Percentiles rank a stretch among this genome's conserved stretches.
Evolutionary conservation across 2,888 invertebrate genomes (phyloP).

Genomic region (Balanococcus diminutus): DNA sequence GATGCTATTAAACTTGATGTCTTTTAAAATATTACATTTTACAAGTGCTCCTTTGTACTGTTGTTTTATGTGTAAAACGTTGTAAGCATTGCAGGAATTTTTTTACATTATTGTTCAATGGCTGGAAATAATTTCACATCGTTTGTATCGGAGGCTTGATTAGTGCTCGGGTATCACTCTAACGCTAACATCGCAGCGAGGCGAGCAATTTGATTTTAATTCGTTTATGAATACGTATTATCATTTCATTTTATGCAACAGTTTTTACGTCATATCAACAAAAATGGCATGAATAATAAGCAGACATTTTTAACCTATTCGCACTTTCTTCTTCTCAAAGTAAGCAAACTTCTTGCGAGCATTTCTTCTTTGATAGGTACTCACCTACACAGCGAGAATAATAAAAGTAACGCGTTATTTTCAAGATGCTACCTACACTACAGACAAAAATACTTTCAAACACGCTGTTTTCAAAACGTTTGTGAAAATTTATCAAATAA

Average conservation of each 20-base stretch:
- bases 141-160: not conserved
- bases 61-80: not conserved
- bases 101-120: conserved; percentile 8
- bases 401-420: not conserved
- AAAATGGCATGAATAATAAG: not conserved
- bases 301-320: not conserved
- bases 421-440: too few relatives aligned
- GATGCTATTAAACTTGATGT: conserved; percentile 2
- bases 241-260: not conserved
- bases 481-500: not conserved
- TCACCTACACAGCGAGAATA: not conserved
- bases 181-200: not conserved
- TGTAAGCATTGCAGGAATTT: not conserved
- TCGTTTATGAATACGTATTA: not conserved
- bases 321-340: not conserved
- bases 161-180: not conserved
- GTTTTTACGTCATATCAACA: not conserved
- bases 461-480: not conserved
- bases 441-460: not conserved
- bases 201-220: conserved; percentile 1
- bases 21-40: conserved; percentile 14
- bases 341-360: not conserved
- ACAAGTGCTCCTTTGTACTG: not conserved
- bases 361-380: not conserved
- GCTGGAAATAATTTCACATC: conserved; percentile 14